Conservation (phyloP, 2,113 vertebrate genomes). For the Nicator chloris region DNA sequence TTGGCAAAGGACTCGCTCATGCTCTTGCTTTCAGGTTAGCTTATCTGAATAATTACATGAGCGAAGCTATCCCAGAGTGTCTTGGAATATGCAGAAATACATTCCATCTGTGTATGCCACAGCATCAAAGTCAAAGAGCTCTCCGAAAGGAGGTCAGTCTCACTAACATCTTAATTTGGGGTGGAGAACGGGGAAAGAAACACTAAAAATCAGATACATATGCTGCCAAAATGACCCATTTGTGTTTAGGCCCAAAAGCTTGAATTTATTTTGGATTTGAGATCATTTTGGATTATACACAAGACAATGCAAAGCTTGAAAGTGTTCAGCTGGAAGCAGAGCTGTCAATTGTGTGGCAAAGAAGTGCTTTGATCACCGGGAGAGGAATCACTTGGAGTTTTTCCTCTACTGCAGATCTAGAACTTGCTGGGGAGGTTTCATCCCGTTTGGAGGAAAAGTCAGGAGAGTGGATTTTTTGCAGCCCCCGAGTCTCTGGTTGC, state of each 20-base stretch:
- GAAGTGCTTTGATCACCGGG: not conserved
- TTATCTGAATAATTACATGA: slow-evolving; percentile 57
- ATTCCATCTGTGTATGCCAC: slow-evolving; percentile 49
- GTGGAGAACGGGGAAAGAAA: not conserved
- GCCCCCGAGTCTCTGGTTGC: not conserved
- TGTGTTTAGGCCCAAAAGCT: not conserved
- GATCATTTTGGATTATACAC: slow-evolving; percentile 10
- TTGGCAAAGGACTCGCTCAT: not conserved
- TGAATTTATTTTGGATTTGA: not conserved
- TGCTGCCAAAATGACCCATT: not conserved
- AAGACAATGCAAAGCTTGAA: slow-evolving; percentile 30
- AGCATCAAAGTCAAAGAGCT: slow-evolving; percentile 30
- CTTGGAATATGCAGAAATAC: slow-evolving; percentile 51
- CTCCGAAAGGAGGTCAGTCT: not conserved
- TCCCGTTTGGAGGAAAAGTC: not conserved
- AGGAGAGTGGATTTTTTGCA: not conserved
- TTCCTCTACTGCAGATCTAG: not conserved
- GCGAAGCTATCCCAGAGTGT: slow-evolving; percentile 46
- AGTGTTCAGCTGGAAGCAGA: slow-evolving; percentile 37
- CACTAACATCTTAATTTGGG: not conserved
- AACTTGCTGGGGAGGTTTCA: not conserved
- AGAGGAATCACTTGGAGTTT: slow-evolving; percentile 1
- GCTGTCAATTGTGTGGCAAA: slow-evolving; percentile 35
- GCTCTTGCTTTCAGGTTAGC: slow-evolving; percentile 16
- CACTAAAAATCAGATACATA: not conserved